Base-by-base conservation (phyloP, 1,140 invertebrate genomes). In the Drosophila repleta region DNA sequence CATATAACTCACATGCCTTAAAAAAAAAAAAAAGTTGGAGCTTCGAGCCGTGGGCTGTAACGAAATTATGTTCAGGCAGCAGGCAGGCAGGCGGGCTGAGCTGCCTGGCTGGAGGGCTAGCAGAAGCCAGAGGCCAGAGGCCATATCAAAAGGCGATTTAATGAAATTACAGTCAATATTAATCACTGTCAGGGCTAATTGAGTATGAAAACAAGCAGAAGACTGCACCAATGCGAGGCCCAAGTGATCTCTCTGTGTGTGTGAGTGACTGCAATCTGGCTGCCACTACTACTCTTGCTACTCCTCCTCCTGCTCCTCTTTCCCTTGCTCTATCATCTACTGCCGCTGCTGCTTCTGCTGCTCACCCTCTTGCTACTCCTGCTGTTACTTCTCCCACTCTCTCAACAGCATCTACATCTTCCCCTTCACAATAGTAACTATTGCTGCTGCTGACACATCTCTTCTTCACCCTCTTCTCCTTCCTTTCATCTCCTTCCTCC, bases 121-220 rank as follows among this genome's bases (percentile, higher is more conserved):
- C n/a, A 6, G 43, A 37, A 29, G n/a, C 29, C 51, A 21, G 45
- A 10, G 37, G 26, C 21, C 32, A 20, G 21, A 52, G 72, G 76
- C 51, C 66, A 69, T 83, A 88, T 87, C 78, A 82, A 79, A 88
- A 88, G 75, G 76, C 83, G 72, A 83, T 87, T 87, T 79, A 88
- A 88, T 74, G 76, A 88, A 88, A 88, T 88, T 88, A 88, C 83
- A 76, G 76, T 88, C 83, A 79, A 73, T 88, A 88, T 83, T 88
- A 88, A 88, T 83, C 83, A 88, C 73, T 79, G 83, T 88, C 83
- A 83, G 43, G 56, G 76, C 83, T 89, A 88, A 88, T 88, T 88
- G 83, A 88, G 79, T 88, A 88, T 83, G 76, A 88, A 88, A 88
- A 83, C 70, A 79, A 69, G 70, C 74, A 41, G 53, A 79, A 71